Conservation (phyloP, 2,113 vertebrate species). For the Mixornis gularis region DNA sequence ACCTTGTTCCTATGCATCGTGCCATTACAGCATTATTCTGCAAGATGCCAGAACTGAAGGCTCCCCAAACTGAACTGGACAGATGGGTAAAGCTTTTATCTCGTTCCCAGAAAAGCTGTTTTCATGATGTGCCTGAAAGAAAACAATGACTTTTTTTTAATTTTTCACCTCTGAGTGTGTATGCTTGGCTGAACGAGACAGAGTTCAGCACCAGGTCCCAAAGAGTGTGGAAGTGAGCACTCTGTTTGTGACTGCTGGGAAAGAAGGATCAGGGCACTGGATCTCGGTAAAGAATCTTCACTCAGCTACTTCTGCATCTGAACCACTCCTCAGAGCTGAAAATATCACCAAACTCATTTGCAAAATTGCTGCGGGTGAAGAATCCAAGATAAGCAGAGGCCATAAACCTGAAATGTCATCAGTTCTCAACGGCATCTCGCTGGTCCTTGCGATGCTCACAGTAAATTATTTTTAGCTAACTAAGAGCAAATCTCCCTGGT, state of each 20-base stretch:
- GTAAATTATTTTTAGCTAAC: slow-evolving; percentile 9
- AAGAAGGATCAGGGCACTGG: slow-evolving; percentile 18
- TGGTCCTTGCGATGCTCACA: not conserved
- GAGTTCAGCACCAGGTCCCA: slow-evolving; percentile 35
- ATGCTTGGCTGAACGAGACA: slow-evolving; percentile 31
- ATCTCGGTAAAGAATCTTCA: slow-evolving; percentile 5
- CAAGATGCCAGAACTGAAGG: slow-evolving; percentile 50
- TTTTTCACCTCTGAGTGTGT: slow-evolving; percentile 37
- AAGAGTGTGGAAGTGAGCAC: not conserved
- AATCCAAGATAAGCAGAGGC: slow-evolving; percentile 32
- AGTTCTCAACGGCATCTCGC: not conserved
- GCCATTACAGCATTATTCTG: slow-evolving; percentile 6
- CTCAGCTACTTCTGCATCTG: slow-evolving; percentile 17
- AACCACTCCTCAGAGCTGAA: slow-evolving; percentile 4
- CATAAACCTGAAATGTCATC: slow-evolving; percentile 51
- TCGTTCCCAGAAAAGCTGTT: slow-evolving; percentile 65
- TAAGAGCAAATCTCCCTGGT: not conserved
- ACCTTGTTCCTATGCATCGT: slow-evolving; percentile 4
- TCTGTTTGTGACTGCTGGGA: not conserved
- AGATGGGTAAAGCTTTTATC: slow-evolving; percentile 67
- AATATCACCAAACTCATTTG: slow-evolving; percentile 58
- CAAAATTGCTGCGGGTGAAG: slow-evolving; percentile 31
- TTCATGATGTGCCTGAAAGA: slow-evolving; percentile 56
- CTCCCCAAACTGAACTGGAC: slow-evolving; percentile 60
- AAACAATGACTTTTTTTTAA: slow-evolving; percentile 58